A percentile compares a stretch with the other conserved stretches of the same genome.
phyloP scores from a whole-genome alignment of 2,888 invertebrate species.

The Mesoligia furuncula region DNA sequence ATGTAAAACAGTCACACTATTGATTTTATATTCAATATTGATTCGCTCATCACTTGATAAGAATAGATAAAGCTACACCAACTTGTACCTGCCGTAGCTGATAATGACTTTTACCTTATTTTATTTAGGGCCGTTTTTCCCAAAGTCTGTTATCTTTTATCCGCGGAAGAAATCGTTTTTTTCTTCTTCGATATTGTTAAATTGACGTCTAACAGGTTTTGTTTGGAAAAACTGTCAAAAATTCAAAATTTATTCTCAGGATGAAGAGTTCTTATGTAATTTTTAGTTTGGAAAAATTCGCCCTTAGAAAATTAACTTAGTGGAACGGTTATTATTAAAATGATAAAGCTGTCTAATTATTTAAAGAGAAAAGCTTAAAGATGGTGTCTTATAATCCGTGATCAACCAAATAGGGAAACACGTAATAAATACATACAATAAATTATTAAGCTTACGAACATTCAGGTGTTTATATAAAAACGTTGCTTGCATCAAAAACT shows the following conservation, averaged over 20 bases:
- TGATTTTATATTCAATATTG: neutral
- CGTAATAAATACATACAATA: neutral
- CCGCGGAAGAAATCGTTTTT: neutral
- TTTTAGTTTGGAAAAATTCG: no score
- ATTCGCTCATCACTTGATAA: constrained; percentile 6
- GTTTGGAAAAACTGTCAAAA: no score
- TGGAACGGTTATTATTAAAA: neutral
- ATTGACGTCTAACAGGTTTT: no score
- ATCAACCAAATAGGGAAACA: neutral
- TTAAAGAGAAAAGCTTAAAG: neutral
- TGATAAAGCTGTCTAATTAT: neutral
- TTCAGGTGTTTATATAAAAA: neutral
- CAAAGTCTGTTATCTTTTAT: neutral
- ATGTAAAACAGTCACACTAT: neutral
- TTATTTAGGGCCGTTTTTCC: neutral
- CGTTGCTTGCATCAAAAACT: no score
- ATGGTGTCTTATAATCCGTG: neutral
- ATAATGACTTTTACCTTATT: neutral
- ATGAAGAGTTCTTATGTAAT: no score
- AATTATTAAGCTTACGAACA: neutral
- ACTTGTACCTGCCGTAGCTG: neutral
- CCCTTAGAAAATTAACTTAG: neutral
- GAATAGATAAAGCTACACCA: neutral
- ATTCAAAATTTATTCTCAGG: no score
- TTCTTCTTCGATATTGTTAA: neutral